Evolutionary conservation across 2,888 invertebrate genomes (phyloP), one percentile per base, ranked within the genome.

Genomic region (Bibio marci): DNA sequence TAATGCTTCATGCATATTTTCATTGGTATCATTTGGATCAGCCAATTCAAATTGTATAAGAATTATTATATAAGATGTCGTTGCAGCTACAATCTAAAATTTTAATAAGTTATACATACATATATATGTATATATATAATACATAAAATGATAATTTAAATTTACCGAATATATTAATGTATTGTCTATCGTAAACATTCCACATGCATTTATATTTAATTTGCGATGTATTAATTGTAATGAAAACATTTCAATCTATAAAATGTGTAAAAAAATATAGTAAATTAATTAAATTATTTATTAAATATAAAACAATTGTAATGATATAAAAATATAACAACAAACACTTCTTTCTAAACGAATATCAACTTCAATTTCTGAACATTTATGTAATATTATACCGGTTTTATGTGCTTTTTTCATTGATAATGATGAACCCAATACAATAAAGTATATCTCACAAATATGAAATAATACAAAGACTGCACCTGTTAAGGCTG

Each of bases 181-280:
- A 17, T 32, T 14, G 10, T 32, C 32, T 3, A 32, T 15, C 10
- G 32, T 32, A 32, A 32, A 32, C 32, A 32, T 32, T 13, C 32
- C 32, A 14, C 32, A 32, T 11, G 17, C 32, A 15, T 14, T 32
- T 11, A 32, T 32, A 14, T 32, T 32, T 5, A 32, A 17, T 15
- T 17, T 14, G 14, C 15, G 32, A 32, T 32, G 13, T 3, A 32
- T 11, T 10, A 32, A 17, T 15, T 32, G 32, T 10, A 32, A 10
- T 32, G 32, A 32, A 17, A 32, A 32, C 11, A 32, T 32, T 32
- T 32, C 32, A 32, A 32, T 17, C 32, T 32, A 14, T 7, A 30
- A 22, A 6, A 22, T 22, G 4, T 22, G 22, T 22, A 22, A 6
- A 22, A 6, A 22, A 8, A 22, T 22, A 22, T 4, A 22, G n/a